Evolutionary conservation across 2,797 vertebrate genomes (phyloP).

Genomic region (Merluccius polli): DNA sequence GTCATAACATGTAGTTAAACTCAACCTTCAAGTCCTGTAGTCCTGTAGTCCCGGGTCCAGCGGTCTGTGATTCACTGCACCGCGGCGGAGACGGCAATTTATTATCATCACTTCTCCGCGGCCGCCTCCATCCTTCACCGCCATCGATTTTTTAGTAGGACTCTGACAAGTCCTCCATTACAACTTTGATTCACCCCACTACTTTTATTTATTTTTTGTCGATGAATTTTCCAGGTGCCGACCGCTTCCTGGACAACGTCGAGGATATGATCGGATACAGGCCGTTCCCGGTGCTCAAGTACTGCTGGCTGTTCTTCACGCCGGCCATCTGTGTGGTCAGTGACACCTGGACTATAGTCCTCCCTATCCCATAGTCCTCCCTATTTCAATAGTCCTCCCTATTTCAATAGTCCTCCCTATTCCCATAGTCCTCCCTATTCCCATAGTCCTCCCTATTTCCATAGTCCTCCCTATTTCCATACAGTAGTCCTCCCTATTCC

Average conservation of each 20-base stretch:
- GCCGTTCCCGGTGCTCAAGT: slow-evolving; percentile 66
- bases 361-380: slow-evolving; percentile 4
- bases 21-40: no score
- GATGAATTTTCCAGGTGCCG: slow-evolving; percentile 63
- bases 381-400: not conserved
- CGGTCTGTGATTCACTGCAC: no score
- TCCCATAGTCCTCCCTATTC: not conserved
- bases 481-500: not conserved
- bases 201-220: not conserved
- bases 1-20: no score
- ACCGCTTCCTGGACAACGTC: slow-evolving; percentile 79
- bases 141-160: not conserved
- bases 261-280: slow-evolving; percentile 77
- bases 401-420: not conserved
- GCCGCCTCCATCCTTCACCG: not conserved
- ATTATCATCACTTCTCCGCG: no score
- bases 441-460: not conserved
- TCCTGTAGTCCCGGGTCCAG: no score
- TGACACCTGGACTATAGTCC: not conserved
- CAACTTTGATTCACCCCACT: slow-evolving; percentile 7
- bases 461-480: not conserved
- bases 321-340: slow-evolving; percentile 73
- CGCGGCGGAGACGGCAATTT: no score
- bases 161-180: not conserved
- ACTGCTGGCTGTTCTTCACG: slow-evolving; percentile 78